Percentiles rank a stretch among this genome's conserved stretches.
Conservation (phyloP, 1,140 invertebrate genomes). For the Nephila pilipes region DNA sequence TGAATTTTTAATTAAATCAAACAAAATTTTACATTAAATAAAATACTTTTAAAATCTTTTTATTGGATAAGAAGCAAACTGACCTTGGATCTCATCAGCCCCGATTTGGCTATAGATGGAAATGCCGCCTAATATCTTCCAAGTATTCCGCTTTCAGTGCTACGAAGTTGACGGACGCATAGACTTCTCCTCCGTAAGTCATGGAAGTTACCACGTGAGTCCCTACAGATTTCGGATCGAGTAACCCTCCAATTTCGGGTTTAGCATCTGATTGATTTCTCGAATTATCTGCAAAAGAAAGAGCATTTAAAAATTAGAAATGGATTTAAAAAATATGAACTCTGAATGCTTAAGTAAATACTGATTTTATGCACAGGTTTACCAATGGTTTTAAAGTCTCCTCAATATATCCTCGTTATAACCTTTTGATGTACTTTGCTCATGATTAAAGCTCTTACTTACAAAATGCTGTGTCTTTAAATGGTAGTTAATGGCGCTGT, state of each 20-base stretch:
- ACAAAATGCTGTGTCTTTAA: too few relatives aligned
- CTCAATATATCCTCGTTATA: too few relatives aligned
- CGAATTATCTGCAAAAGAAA: neutral
- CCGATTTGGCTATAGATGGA: neutral
- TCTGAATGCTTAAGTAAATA: too few relatives aligned
- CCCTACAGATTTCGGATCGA: conserved; percentile 8
- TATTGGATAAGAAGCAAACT: neutral
- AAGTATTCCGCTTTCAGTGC: conserved; percentile 30
- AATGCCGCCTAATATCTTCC: neutral
- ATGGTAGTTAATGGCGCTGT: too few relatives aligned
- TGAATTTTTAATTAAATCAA: too few relatives aligned
- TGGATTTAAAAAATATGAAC: too few relatives aligned
- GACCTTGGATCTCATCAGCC: conserved; percentile 32
- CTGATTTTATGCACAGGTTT: too few relatives aligned
- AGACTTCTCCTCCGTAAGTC: conserved; percentile 47
- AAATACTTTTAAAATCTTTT: neutral
- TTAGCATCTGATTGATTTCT: neutral
- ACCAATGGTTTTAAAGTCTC: too few relatives aligned
- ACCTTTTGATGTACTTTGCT: too few relatives aligned
- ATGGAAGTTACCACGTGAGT: conserved; percentile 62
- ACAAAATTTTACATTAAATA: too few relatives aligned
- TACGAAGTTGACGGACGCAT: conserved; percentile 54
- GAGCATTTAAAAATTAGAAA: too few relatives aligned
- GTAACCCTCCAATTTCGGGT: neutral
- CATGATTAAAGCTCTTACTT: too few relatives aligned